Conservation (phyloP, 2,888 invertebrate species). For the Campoplex capitator region DNA sequence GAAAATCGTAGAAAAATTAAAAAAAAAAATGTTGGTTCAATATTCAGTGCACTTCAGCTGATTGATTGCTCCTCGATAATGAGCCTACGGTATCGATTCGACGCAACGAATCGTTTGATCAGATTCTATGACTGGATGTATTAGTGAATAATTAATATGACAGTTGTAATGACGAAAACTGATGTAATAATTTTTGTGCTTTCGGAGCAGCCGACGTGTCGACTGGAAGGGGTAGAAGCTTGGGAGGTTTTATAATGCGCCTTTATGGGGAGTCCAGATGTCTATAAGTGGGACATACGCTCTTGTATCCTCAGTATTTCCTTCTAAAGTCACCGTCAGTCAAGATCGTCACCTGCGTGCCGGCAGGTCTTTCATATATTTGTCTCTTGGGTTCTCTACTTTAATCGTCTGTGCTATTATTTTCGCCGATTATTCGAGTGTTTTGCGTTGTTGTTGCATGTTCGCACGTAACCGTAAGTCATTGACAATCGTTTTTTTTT, state of each 20-base stretch:
- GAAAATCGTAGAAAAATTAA: not conserved
- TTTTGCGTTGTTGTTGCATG: conserved; percentile 41
- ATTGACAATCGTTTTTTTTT: too few relatives aligned
- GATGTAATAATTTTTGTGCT: not conserved
- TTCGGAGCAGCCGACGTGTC: not conserved
- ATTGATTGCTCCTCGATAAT: not conserved
- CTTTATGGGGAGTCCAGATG: conserved; percentile 77
- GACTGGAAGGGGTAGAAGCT: conserved; percentile 44
- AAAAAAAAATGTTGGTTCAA: not conserved
- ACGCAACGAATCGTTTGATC: not conserved
- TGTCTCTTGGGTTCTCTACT: conserved; percentile 26
- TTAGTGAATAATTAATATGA: not conserved
- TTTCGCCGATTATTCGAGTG: conserved; percentile 40
- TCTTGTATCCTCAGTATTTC: conserved; percentile 82
- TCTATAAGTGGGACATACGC: conserved; percentile 83
- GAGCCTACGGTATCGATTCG: not conserved
- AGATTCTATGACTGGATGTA: not conserved
- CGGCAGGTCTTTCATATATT: conserved; percentile 45
- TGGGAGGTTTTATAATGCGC: conserved; percentile 69
- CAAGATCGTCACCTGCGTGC: conserved; percentile 73
- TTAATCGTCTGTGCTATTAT: conserved; percentile 38
- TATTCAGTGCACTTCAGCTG: not conserved
- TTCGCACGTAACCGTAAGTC: conserved; percentile 37
- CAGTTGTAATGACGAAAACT: not conserved
- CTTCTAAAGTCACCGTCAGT: conserved; percentile 80